Percentiles rank a stretch among this genome's conserved stretches.
phyloP scores from a whole-genome alignment of 2,113 vertebrate species.

The Myotis brandtii region DNA sequence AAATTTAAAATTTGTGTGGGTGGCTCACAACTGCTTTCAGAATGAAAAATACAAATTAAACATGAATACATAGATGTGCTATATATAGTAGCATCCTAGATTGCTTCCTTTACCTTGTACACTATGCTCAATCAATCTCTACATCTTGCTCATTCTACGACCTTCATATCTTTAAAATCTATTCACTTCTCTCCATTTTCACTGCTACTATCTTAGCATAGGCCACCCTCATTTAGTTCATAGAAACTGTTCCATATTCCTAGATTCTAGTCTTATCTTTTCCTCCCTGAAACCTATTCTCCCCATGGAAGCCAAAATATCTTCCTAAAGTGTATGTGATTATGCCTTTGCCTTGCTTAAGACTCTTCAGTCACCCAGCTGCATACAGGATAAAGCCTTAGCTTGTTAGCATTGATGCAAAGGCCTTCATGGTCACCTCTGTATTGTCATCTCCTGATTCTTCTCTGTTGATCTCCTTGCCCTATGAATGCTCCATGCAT shows the following conservation, averaged over 20 bases:
- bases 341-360: neutral
- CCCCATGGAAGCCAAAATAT: neutral
- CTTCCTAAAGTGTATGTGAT: neutral
- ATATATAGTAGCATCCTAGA: neutral
- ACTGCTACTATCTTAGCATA: neutral
- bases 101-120: neutral
- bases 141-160: neutral
- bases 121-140: neutral
- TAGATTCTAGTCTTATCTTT: neutral
- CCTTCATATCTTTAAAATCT: neutral
- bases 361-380: neutral
- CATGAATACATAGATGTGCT: neutral
- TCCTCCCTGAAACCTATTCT: neutral
- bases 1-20: conserved; percentile 17
- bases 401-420: neutral
- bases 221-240: neutral
- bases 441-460: neutral
- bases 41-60: neutral
- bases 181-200: neutral
- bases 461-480: neutral
- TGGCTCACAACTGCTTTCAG: conserved; percentile 17
- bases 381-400: neutral
- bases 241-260: neutral
- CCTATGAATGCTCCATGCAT: too few species aligned
- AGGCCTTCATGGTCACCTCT: neutral